Conservation (phyloP, 2,888 invertebrate species). For the Cerastis leucographa region DNA sequence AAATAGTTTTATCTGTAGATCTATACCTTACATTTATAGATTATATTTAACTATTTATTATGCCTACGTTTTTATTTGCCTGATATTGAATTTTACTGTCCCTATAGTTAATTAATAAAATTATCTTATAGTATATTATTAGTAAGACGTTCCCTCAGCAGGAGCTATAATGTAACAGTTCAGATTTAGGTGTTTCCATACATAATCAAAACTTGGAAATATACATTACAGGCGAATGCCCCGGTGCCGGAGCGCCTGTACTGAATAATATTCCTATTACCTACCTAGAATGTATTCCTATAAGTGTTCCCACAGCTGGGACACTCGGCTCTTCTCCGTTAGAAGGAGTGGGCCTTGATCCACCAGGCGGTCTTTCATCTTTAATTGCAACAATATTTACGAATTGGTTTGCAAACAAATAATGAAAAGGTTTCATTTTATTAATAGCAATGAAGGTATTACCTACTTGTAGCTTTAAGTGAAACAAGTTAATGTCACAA, state of each 20-base stretch:
- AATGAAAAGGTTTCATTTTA: neutral
- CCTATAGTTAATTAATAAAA: neutral
- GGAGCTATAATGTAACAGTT: neutral
- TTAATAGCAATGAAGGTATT: neutral
- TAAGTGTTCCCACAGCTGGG: neutral
- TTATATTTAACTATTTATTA: neutral
- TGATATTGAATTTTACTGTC: neutral
- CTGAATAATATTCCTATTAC: neutral
- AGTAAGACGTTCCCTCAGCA: neutral
- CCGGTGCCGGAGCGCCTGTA: neutral
- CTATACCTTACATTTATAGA: slow-evolving; percentile 1
- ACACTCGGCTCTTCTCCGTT: neutral
- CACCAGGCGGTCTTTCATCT: neutral
- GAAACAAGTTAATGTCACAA: neutral
- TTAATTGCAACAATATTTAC: neutral
- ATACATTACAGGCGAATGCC: neutral
- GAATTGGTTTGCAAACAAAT: neutral
- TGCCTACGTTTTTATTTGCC: neutral
- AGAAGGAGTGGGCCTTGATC: neutral
- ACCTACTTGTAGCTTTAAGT: neutral
- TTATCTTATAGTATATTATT: neutral
- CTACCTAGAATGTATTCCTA: neutral
- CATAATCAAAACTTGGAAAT: neutral
- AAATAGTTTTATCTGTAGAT: slow-evolving; percentile 9
- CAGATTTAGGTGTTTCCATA: neutral